Base-by-base conservation (phyloP, 2,797 vertebrate species). In the Phrynocephalus guinanensis region DNA sequence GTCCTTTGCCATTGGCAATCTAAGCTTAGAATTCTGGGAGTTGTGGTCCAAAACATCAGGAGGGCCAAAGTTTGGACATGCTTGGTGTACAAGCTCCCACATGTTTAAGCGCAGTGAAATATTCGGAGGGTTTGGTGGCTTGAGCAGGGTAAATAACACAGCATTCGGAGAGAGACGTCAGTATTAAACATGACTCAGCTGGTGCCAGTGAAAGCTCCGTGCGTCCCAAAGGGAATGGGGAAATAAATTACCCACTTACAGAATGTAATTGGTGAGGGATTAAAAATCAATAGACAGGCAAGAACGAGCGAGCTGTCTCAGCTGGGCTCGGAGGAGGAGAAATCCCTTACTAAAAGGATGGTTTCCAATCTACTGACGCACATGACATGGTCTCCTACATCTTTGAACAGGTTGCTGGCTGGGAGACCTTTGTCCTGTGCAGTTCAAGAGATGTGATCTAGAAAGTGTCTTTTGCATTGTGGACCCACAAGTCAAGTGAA, bases 241-340 rank as follows among this genome's bases (percentile, higher is more conserved):
- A 79, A 90, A 92, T 93, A 95, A 94, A 93, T 94, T 90, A 88
- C 91, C 90, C 92, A 84, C 92, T 93, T 92, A 89, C 82, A 0
- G 0, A 85, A 79, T 0, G 0, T 94, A 92, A 93, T 86, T 90
- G 93, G 88, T 72, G 88, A 92, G 86, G 87, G 93, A 93, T 93
- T 94, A 90, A 94, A 94, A 94, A 94, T 91, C 80, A 0, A 93
- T 93, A 92, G 88, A 81, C 0, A 2, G 84, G 87, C 87, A 83
- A 87, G 86, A 68, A 73, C 68, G 33, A 88, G 86, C 68, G 73
- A 0, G 33, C 77, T 0, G 0, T 88, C 56, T 86, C 7, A 0
- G 0, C 91, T 0, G 0, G 68, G 75, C 80, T 82, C 24, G 0
- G 56, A 28, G 15, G 71, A 71, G 52, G 56, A 76, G 38, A 26